These are phyloP conservation scores for Anisognathus igniventris DNA, from an alignment of 2,797 vertebrate species.

Conservation along the genomic window DNA sequence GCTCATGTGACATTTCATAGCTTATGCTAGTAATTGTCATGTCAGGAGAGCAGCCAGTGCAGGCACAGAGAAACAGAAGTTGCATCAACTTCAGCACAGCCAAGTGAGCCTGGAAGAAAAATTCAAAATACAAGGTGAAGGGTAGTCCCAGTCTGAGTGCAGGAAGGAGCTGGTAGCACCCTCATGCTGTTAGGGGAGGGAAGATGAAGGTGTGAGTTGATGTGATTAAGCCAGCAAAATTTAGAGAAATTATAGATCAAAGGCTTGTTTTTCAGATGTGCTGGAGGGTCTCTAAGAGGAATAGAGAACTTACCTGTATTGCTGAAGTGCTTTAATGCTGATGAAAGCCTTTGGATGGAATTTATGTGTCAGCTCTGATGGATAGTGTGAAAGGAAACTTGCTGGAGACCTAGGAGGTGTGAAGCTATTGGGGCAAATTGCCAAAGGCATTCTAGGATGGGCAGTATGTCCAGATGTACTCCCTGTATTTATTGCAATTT, in stretches of 20 bases:
- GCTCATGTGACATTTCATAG: fast-evolving
- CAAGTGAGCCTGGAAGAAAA: background rate
- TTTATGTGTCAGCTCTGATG: background rate
- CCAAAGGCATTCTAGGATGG: background rate
- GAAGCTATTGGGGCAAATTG: background rate
- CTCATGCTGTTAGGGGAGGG: background rate
- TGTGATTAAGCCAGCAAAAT: background rate
- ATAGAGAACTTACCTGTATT: background rate
- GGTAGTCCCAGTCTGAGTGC: background rate
- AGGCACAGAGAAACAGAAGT: background rate
- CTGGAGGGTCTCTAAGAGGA: background rate
- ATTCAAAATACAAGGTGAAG: background rate
- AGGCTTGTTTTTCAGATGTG: background rate
- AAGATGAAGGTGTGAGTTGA: background rate
- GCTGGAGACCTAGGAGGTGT: background rate
- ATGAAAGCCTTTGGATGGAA: background rate
- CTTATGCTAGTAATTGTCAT: background rate
- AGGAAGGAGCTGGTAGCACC: background rate
- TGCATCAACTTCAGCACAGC: background rate
- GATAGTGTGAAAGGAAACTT: background rate
- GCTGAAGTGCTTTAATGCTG: background rate
- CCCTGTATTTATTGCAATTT: background rate
- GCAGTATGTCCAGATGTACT: background rate
- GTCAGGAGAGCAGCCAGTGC: background rate
- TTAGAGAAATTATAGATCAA: background rate